Evolutionary conservation across 2,888 invertebrate genomes (phyloP).

Genomic region (Tetramorium bicarinatum): DNA sequence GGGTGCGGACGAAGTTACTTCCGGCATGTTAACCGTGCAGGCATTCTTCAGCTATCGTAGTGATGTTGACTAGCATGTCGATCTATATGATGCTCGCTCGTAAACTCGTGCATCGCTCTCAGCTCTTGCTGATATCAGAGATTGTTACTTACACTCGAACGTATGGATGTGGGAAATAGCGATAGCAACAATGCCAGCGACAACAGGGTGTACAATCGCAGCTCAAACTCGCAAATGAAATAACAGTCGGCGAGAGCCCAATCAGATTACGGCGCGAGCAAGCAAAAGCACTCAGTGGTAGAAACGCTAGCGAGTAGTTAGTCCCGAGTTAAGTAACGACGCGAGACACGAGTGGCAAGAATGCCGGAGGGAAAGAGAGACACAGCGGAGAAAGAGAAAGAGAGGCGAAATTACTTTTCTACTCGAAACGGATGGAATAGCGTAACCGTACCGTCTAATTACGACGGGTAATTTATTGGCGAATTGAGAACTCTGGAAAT

Average conservation of each 20-base stretch:
- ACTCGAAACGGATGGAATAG: slow-evolving; percentile 17
- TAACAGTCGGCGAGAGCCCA: slow-evolving; percentile 55
- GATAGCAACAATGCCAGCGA: slow-evolving; percentile 11
- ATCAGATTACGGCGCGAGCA: slow-evolving; percentile 63
- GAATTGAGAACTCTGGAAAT: slow-evolving; percentile 29
- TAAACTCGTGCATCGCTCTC: slow-evolving; percentile 44
- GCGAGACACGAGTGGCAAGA: slow-evolving; percentile 23
- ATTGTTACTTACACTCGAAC: slow-evolving; percentile 23
- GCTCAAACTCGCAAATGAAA: slow-evolving; percentile 49
- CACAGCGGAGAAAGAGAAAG: background rate
- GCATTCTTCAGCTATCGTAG: slow-evolving; percentile 6
- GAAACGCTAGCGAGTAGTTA: slow-evolving; percentile 58
- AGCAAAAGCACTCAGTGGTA: slow-evolving; percentile 64
- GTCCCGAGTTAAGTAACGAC: slow-evolving; percentile 60
- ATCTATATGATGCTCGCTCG: slow-evolving; percentile 10
- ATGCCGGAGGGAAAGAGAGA: slow-evolving; percentile 9
- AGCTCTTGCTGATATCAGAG: slow-evolving; percentile 27
- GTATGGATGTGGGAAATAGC: background rate
- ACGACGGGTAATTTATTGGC: slow-evolving; percentile 34
- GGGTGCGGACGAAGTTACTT: slow-evolving; percentile 19
- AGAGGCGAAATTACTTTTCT: slow-evolving; percentile 34
- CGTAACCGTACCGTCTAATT: slow-evolving; percentile 28
- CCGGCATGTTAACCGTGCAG: slow-evolving; percentile 18
- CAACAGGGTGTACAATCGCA: slow-evolving; percentile 21
- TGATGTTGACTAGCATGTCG: slow-evolving; percentile 30